A percentile compares a stretch with the other conserved stretches of the same genome.
These are phyloP conservation scores for Panulirus ornatus DNA, from an alignment of 1,140 invertebrate genomes.

Conservation along the genomic window DNA sequence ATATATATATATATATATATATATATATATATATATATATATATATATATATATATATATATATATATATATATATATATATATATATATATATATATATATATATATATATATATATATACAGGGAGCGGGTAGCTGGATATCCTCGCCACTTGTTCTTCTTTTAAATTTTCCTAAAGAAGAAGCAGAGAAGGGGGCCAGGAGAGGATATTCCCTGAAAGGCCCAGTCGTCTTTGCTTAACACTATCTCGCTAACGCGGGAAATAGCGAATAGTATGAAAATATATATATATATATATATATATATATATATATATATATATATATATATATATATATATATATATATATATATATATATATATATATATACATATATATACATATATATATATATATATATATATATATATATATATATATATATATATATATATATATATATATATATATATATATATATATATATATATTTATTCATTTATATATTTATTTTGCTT, in stretches of 20 bases:
- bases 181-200: too few species aligned
- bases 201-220: too few species aligned
- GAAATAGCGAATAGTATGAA: too few species aligned
- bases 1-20: conserved; percentile 29
- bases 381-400: conserved; percentile 29
- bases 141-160: too few species aligned
- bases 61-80: not conserved
- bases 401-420: conserved; percentile 17
- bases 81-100: not conserved
- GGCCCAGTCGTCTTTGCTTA: too few species aligned
- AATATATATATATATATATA: conserved; percentile 24
- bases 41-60: not conserved
- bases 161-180: too few species aligned
- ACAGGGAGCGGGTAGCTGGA: too few species aligned
- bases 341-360: conserved; percentile 52
- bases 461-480: too few species aligned
- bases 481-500: too few species aligned
- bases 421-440: conserved; percentile 24
- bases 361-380: conserved; percentile 42
- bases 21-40: not conserved
- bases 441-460: conserved; percentile 32
- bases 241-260: too few species aligned
- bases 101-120: conserved; percentile 22
- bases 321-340: conserved; percentile 26
- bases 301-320: conserved; percentile 26